Base-by-base conservation (phyloP, 1,140 invertebrate genomes). In the Antheraea pernyi region DNA sequence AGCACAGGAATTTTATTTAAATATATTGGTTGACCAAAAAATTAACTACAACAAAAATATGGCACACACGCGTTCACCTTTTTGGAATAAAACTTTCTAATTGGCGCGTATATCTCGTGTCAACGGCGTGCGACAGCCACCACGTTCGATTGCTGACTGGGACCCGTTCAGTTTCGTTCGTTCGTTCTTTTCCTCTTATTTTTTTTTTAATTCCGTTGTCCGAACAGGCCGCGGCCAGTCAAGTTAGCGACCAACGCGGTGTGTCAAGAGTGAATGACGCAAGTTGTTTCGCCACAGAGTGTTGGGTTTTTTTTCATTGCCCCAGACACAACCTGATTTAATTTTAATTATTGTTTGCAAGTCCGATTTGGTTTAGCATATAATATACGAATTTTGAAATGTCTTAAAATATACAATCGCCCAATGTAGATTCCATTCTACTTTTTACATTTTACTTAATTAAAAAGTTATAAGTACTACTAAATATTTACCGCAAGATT, bases 271-370 rank as follows among this genome's bases (percentile, higher is more conserved):
- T 69, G 75, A 73, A 68, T 91, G 88, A 91, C 85, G 88, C 85
- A 91, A 91, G 84, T 67, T 58, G 80, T 91, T 91, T 89, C 80
- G 86, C 85, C 76, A 36, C 13, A 30, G 60, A 68, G 71, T 58
- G 70, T 67, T 76, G 75, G 80, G 84, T 74, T 74, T 81, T 89
- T 88, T 88, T 85, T 82, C 77, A 76, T 89, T 86, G 82, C 83
- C 69, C 67, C 82, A 82, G 66, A 62, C 71, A 60, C 67, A 71
- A 71, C 68, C 64, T 68, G 64, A 42, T 46, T 74, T 70, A 65
- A 62, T 71, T 72, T 60, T 46, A 46, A 48, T 39, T 53, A 53
- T 53, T 53, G 46, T 53, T 53, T n/a, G 46, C 46, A 53, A 53
- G 46, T 53, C 36, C 9, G 46, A 53, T 16, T 53, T n/a, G 46